Evolutionary conservation across 2,888 invertebrate genomes (phyloP), one percentile per base, ranked within the genome.

Genomic region (Nephrocerus scutellatus): DNA sequence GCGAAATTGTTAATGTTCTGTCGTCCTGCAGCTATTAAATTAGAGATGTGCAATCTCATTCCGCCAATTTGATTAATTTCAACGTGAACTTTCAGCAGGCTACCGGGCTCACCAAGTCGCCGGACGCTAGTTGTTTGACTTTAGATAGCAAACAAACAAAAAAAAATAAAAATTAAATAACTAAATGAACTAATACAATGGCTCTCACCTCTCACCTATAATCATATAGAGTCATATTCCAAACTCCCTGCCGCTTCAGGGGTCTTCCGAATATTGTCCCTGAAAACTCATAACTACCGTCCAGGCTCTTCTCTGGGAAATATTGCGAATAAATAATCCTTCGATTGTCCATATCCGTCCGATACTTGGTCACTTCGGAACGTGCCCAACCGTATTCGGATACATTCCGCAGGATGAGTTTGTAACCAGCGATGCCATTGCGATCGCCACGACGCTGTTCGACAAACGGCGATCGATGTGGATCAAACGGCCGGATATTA

Each of bases 301-400:
- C 71, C 2, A 88, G 68, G 55, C 73, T 76, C 56, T 88, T 88
- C 53, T 85, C 84, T 1, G 87, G 87, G 60, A 88, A 88, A 60
- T 81, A 82, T 64, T 88, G 88, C 0, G 84, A 79, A 56, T 85
- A 84, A 40, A 82, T 74, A 4, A 88, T 76, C 28, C 74, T 71
- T 43, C 78, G 69, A 51, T 78, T 76, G 9, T 74, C 72, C 63
- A 74, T 72, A 58, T 84, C 80, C 9, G 77, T 79, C 59, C 82
- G 82, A 60, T 82, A 81, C 62, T 80, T 82, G 8, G 83, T 85
- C 43, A 87, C 80, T 55, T 80, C 79, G 15, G 86, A 86, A 10
- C 72, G 68, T 1, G 80, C 73, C 84, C 86, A 87, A 23, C 87
- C 88, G 40, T 75, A 73, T 60, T 87, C 87, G 33, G 74, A 80